Conservation (phyloP, 2,797 vertebrate species). For the Micromesistius poutassou region DNA sequence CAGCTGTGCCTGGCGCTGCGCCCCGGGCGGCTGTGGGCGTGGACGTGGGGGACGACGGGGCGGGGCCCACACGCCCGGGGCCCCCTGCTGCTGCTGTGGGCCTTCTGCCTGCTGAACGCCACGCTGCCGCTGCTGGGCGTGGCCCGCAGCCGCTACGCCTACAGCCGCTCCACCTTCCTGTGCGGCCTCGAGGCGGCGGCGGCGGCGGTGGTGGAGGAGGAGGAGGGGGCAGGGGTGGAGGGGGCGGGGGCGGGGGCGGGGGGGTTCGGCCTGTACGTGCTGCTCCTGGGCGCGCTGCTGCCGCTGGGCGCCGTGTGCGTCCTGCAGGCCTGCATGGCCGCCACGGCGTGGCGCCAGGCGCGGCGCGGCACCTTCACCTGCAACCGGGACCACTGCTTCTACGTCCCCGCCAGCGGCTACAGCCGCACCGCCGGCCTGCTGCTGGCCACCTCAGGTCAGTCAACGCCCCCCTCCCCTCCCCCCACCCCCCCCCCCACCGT, state of each 20-base stretch:
- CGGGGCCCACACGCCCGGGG: slow-evolving; percentile 36
- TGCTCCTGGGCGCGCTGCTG: slow-evolving; percentile 47
- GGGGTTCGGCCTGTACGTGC: slow-evolving; percentile 59
- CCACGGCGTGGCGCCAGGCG: slow-evolving; percentile 71
- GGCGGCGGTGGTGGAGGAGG: slow-evolving; percentile 20
- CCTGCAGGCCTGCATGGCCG: slow-evolving; percentile 69
- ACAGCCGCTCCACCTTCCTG: slow-evolving; percentile 63
- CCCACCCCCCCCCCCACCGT: background rate
- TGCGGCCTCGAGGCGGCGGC: slow-evolving; percentile 62
- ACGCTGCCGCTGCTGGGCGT: slow-evolving; percentile 69
- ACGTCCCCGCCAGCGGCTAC: slow-evolving; percentile 74
- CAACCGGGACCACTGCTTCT: slow-evolving; percentile 77
- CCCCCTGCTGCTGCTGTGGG: slow-evolving; percentile 63
- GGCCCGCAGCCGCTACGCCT: slow-evolving; percentile 68
- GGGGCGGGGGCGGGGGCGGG: slow-evolving; percentile 48
- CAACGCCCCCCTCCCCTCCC: background rate
- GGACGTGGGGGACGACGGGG: too few species aligned
- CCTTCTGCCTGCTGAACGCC: slow-evolving; percentile 59
- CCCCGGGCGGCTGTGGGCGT: slow-evolving; percentile 68
- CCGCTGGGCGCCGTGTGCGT: slow-evolving; percentile 64
- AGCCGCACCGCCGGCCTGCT: slow-evolving; percentile 73
- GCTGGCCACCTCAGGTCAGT: slow-evolving; percentile 70
- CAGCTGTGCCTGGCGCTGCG: slow-evolving; percentile 74
- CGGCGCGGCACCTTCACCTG: slow-evolving; percentile 74
- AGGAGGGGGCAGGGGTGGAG: slow-evolving; percentile 31